Conservation (phyloP, 2,888 invertebrate species). For the Malthinus seriepunctatus region DNA sequence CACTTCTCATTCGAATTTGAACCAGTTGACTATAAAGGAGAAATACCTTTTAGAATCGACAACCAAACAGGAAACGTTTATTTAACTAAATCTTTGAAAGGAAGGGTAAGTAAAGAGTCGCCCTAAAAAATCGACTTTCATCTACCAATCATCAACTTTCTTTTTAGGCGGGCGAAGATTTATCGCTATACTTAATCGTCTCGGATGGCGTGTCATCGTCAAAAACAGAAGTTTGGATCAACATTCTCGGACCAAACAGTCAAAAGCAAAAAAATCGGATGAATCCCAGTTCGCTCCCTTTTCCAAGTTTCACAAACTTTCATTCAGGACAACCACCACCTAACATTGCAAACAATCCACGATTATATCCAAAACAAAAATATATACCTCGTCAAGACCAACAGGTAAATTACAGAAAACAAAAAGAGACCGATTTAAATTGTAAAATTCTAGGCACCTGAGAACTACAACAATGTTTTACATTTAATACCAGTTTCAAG, state of each 20-base stretch:
- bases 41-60: conserved; percentile 77
- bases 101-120: conserved; percentile 64
- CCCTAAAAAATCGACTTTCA: background rate
- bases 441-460: too few species aligned
- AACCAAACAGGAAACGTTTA: conserved; percentile 74
- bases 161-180: conserved; percentile 67
- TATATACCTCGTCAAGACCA: conserved; percentile 36
- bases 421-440: too few species aligned
- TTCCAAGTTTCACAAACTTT: conserved; percentile 16
- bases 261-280: conserved; percentile 2
- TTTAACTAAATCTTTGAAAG: conserved; percentile 75
- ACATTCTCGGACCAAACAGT: conserved; percentile 58
- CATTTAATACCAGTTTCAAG: conserved; percentile 35
- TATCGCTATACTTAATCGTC: conserved; percentile 70
- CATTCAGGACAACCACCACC: conserved; percentile 36
- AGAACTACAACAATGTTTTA: conserved; percentile 37
- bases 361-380: conserved; percentile 30
- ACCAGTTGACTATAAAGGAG: conserved; percentile 53
- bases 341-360: conserved; percentile 40
- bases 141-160: background rate
- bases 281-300: conserved; percentile 45
- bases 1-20: conserved; percentile 71
- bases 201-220: conserved; percentile 67
- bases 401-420: background rate
- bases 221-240: conserved; percentile 70